These are phyloP conservation scores for Lycodopsis pacificus DNA, from an alignment of 2,797 vertebrate species.

Conservation along the genomic window DNA sequence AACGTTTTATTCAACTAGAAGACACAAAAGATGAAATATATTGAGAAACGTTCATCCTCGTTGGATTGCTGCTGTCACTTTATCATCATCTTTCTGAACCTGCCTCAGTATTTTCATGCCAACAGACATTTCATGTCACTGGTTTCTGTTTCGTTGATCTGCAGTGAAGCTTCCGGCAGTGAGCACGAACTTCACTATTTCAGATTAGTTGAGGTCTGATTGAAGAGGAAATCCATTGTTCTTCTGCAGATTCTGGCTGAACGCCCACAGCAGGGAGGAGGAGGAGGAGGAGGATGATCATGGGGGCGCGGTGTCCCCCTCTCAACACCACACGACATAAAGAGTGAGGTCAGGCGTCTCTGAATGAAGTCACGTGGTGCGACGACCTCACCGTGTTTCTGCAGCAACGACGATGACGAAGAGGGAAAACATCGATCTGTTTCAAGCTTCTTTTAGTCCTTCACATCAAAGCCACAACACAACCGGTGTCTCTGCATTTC, in stretches of 20 bases:
- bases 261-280: not conserved
- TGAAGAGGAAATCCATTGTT: slow-evolving; percentile 24
- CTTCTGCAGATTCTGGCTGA: slow-evolving; percentile 14
- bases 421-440: too few relatives aligned
- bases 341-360: slow-evolving; percentile 1
- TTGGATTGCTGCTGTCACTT: not conserved
- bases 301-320: too few relatives aligned
- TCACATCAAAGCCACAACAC: not conserved
- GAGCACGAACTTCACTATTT: not conserved
- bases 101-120: not conserved
- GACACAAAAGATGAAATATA: not conserved
- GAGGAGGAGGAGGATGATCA: too few relatives aligned
- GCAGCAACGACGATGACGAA: too few relatives aligned
- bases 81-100: too few relatives aligned
- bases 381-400: too few relatives aligned
- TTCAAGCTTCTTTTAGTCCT: too few relatives aligned
- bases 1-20: not conserved
- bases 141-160: not conserved
- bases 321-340: not conserved
- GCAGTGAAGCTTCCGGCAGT: not conserved
- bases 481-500: too few relatives aligned
- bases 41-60: not conserved
- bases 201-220: not conserved
- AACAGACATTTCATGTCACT: not conserved
- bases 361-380: too few relatives aligned